These are phyloP conservation scores for Spicauda simplicius DNA, from an alignment of 2,888 invertebrate genomes.

Conservation along the genomic window DNA sequence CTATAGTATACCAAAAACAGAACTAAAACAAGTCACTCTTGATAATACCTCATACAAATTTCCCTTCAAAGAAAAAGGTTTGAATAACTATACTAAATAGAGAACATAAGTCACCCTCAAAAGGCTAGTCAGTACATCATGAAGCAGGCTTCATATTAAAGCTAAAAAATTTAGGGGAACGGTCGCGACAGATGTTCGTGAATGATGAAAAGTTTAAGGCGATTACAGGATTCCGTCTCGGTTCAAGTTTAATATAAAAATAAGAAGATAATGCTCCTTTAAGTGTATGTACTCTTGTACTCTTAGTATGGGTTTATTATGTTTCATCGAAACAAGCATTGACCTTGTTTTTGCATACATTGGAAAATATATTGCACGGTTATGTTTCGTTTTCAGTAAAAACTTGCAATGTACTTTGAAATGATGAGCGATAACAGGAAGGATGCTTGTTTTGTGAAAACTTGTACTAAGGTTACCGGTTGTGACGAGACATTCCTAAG, in stretches of 20 bases:
- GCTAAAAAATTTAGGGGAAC: slow-evolving; percentile 33
- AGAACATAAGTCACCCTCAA: slow-evolving; percentile 18
- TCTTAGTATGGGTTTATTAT: too few species aligned
- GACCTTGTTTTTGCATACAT: too few species aligned
- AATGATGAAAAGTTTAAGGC: slow-evolving; percentile 79
- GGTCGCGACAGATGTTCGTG: slow-evolving; percentile 69
- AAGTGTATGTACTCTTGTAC: slow-evolving; percentile 68
- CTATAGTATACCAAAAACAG: too few species aligned
- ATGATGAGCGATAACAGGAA: too few species aligned
- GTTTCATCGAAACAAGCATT: too few species aligned
- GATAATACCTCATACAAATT: too few species aligned
- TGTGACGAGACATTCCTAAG: slow-evolving; percentile 48
- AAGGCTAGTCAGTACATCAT: slow-evolving; percentile 26
- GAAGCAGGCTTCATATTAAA: slow-evolving; percentile 28
- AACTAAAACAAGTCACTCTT: too few species aligned
- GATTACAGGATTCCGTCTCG: slow-evolving; percentile 71
- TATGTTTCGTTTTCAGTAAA: too few species aligned
- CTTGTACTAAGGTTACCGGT: too few species aligned
- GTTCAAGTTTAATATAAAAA: slow-evolving; percentile 78
- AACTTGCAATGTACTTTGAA: too few species aligned
- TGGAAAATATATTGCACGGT: too few species aligned
- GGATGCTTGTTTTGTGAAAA: too few species aligned
- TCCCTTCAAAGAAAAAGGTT: not conserved
- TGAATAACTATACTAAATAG: slow-evolving; percentile 1
- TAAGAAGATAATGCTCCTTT: slow-evolving; percentile 76